Conservation (phyloP, 35 echinoderm and acorn worm genomes). For the Ptychodera flava region DNA sequence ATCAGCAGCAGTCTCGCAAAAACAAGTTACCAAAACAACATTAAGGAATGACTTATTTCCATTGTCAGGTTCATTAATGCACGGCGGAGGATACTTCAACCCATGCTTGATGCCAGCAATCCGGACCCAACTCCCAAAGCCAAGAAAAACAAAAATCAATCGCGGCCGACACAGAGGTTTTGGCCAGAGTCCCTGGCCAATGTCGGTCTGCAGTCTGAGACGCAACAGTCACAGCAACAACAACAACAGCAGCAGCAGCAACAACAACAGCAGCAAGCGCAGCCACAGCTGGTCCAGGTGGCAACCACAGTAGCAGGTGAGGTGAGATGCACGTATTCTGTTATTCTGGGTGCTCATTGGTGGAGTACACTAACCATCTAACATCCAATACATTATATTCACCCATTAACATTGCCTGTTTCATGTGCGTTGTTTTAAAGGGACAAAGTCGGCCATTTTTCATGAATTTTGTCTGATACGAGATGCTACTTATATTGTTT, state of each 20-base stretch:
- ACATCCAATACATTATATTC: not conserved
- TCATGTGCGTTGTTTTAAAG: no score
- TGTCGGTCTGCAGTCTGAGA: conserved; percentile 38
- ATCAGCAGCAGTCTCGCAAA: no score
- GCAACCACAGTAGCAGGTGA: conserved; percentile 22
- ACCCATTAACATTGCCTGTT: no score
- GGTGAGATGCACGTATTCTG: not conserved
- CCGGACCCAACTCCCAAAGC: conserved; percentile 83
- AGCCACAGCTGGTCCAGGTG: conserved; percentile 17
- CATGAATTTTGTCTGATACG: no score
- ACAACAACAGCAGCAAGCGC: no score
- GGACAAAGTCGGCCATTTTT: no score
- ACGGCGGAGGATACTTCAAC: conserved; percentile 92
- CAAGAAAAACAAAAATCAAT: conserved; percentile 94
- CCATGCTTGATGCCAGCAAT: conserved; percentile 98
- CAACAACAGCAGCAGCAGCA: no score
- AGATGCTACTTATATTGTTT: no score
- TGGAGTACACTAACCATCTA: not conserved
- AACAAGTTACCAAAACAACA: no score
- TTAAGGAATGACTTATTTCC: no score
- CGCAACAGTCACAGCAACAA: conserved; percentile 20
- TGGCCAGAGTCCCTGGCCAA: conserved; percentile 96
- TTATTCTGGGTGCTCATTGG: not conserved
- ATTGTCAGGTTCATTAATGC: conserved; percentile 99
- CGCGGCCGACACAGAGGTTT: conserved; percentile 91